Percentiles rank a stretch among this genome's conserved stretches.
These are phyloP conservation scores for Hyppa rectilinea DNA, from an alignment of 2,888 invertebrate species.

Conservation along the genomic window DNA sequence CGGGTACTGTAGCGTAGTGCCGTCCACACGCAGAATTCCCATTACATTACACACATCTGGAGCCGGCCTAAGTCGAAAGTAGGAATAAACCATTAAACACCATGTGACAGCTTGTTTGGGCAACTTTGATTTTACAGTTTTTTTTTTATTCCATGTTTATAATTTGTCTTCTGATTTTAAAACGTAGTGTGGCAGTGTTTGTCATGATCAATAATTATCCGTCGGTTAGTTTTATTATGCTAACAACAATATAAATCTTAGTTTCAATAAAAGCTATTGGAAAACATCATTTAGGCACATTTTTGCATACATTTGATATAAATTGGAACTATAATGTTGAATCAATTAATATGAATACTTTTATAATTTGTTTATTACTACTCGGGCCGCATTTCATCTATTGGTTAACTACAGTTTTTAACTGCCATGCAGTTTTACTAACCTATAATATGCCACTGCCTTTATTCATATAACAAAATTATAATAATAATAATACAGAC, in stretches of 20 bases:
- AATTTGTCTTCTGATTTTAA: background rate
- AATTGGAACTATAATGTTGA: constrained; percentile 32
- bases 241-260: constrained; percentile 23
- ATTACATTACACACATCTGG: too few relatives aligned
- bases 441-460: constrained; percentile 15
- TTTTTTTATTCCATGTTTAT: background rate
- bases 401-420: background rate
- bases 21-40: too few relatives aligned
- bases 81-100: background rate
- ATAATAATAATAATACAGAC: constrained; percentile 20
- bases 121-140: background rate
- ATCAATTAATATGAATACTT: constrained; percentile 8
- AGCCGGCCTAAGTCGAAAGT: background rate
- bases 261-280: constrained; percentile 27
- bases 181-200: constrained; percentile 4
- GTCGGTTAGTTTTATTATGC: constrained; percentile 5
- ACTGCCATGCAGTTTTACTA: constrained; percentile 51
- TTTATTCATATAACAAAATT: constrained; percentile 22
- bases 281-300: constrained; percentile 50
- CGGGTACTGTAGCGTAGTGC: too few relatives aligned
- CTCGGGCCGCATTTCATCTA: background rate
- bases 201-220: constrained; percentile 5
- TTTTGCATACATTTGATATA: constrained; percentile 31
- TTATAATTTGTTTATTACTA: constrained; percentile 1
- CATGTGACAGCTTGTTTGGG: constrained; percentile 13